phyloP scores from a whole-genome alignment of 2,888 invertebrate species.

The Drosophila falleni region DNA sequence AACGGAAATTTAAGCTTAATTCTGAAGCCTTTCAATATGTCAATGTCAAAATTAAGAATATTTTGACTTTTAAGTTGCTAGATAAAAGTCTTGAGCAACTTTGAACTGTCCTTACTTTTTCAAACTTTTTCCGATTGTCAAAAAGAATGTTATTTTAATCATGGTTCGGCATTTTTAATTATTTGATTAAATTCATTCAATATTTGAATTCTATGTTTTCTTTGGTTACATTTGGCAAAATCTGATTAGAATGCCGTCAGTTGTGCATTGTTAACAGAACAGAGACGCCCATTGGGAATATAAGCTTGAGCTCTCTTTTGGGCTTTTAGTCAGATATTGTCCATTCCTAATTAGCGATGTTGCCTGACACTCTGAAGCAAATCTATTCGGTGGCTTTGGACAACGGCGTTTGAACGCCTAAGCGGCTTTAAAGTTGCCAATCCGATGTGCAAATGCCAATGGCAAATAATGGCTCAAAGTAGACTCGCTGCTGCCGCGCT shows the following conservation, averaged over 20 bases:
- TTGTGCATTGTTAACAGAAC: neutral
- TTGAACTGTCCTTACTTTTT: no score
- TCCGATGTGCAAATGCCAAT: conserved; percentile 26
- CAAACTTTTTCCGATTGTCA: no score
- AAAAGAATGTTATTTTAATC: no score
- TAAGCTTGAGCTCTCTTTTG: neutral
- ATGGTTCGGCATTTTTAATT: no score
- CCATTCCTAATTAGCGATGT: conserved; percentile 53
- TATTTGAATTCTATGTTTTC: no score
- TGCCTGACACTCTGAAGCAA: conserved; percentile 41
- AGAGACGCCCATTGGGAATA: conserved; percentile 13
- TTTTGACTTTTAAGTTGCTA: no score
- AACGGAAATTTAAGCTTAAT: no score
- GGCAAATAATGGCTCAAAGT: conserved; percentile 38
- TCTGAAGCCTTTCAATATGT: no score
- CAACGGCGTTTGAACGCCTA: conserved; percentile 30
- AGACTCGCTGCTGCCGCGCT: conserved; percentile 19
- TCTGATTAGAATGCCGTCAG: conserved; percentile 7
- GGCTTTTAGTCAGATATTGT: conserved; percentile 12
- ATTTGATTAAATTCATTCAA: no score
- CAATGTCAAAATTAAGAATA: no score
- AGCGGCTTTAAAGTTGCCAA: conserved; percentile 64
- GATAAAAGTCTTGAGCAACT: no score
- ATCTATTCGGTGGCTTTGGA: conserved; percentile 35
- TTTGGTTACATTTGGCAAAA: no score